Evolutionary conservation across 1,140 invertebrate genomes (phyloP).

Genomic region (Eupeodes corollae): DNA sequence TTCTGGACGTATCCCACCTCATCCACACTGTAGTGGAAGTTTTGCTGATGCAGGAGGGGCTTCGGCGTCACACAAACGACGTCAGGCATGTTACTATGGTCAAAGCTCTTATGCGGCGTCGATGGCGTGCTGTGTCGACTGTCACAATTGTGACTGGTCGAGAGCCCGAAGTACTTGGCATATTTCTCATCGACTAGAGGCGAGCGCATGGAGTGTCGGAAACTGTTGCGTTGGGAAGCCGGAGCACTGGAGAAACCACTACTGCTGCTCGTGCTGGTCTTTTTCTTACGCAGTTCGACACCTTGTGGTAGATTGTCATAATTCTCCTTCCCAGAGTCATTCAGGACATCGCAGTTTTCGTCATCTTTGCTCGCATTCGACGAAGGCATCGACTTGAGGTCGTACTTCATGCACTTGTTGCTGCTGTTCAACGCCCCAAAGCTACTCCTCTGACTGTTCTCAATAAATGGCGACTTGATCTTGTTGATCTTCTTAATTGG

Average conservation of each 20-base stretch:
- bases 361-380: neutral
- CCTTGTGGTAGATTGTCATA: conserved; percentile 11
- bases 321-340: conserved; percentile 31
- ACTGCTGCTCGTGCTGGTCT: conserved; percentile 15
- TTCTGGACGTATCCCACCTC: too few species aligned
- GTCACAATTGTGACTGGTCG: neutral
- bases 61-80: too few species aligned
- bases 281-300: conserved; percentile 12
- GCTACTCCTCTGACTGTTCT: conserved; percentile 12
- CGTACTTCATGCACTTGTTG: conserved; percentile 5
- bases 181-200: conserved; percentile 21
- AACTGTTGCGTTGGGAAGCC: too few species aligned
- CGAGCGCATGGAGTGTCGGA: conserved; percentile 2
- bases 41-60: neutral
- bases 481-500: conserved; percentile 24
- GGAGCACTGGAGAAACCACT: conserved; percentile 8
- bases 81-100: neutral
- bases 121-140: conserved; percentile 8
- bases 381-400: neutral
- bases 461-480: conserved; percentile 31
- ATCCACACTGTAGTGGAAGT: conserved; percentile 1
- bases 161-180: conserved; percentile 27
- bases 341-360: conserved; percentile 13
- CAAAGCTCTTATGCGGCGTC: neutral
- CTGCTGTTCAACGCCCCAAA: conserved; percentile 1